Evolutionary conservation across 2,113 vertebrate species (phyloP), one percentile per base, ranked within the genome.

Genomic region (Tyto alba): DNA sequence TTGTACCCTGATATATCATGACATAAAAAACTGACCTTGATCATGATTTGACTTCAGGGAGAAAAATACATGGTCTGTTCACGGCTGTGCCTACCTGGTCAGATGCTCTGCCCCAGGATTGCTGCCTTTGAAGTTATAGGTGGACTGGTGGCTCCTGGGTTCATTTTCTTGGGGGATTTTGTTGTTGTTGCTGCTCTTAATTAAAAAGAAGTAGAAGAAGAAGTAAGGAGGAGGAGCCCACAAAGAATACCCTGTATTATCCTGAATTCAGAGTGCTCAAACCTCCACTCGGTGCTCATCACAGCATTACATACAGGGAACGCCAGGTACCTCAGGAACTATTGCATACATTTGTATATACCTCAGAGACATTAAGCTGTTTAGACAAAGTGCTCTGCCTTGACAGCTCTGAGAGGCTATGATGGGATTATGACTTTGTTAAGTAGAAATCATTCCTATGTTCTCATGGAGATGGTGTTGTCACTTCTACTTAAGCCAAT

Each of bases 261-360:
- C 41, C 55, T 5, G 1, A 12, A 23, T 23, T 27, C 25, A 55
- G 32, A 73, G 14, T 17, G 13, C 64, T 68, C 1, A 30, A 27
- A 25, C 17, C 26, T 53, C 38, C 6, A 0, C 53, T 40, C 27
- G 64, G 48, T 41, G 36, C 17, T 47, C 13, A 13, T 68, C n/a
- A 30, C 32, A 71, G n/a, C 43, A 38, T 64, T 34, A 7, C 13
- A 6, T 20, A 11, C 20, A 29, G 56, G 45, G 56, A 80, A 10
- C 4, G 2, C 40, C 29, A 45, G 43, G n/a, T 80, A 38, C 77
- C 38, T 14, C 63, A 87, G 73, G 26, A 84, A 20, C 57, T 55
- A 52, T 47, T 0, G 0, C 25, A 25, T 50, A 16, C 8, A 5
- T 72, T 68, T 68, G 32, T 18, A 7, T 68, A 12, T 36, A 2